phyloP scores from a whole-genome alignment of 2,797 vertebrate species.

The Anguilla megastoma region DNA sequence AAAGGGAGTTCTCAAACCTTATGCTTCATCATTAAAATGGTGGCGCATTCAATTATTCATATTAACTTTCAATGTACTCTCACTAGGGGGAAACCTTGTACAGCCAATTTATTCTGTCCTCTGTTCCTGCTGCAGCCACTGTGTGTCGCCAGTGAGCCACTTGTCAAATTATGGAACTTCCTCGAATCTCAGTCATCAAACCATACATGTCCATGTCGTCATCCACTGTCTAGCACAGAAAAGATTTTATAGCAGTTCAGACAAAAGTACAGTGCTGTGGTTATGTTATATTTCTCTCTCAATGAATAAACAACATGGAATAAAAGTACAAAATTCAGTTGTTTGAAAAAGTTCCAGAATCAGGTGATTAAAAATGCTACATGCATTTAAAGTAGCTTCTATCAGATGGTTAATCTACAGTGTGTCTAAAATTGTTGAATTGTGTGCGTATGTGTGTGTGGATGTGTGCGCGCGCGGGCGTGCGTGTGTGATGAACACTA shows the following conservation, averaged over 20 bases:
- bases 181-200: background rate
- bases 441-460: background rate
- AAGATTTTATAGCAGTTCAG: background rate
- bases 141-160: slow-evolving; percentile 1
- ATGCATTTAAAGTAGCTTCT: background rate
- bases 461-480: no score
- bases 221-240: background rate
- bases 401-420: background rate
- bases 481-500: background rate
- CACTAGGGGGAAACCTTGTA: slow-evolving; percentile 8
- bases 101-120: background rate
- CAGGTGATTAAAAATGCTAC: background rate
- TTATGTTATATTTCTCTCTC: background rate
- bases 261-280: background rate
- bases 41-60: background rate
- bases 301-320: background rate
- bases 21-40: background rate
- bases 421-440: background rate
- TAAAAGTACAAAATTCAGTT: background rate
- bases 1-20: background rate
- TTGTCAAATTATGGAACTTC: background rate
- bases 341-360: background rate
- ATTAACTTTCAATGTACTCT: background rate
- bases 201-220: background rate
- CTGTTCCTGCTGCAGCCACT: slow-evolving; percentile 9